Percentiles rank a stretch among this genome's conserved stretches.
These are phyloP conservation scores for Amyelois transitella DNA, from an alignment of 1,140 invertebrate genomes.

Conservation along the genomic window DNA sequence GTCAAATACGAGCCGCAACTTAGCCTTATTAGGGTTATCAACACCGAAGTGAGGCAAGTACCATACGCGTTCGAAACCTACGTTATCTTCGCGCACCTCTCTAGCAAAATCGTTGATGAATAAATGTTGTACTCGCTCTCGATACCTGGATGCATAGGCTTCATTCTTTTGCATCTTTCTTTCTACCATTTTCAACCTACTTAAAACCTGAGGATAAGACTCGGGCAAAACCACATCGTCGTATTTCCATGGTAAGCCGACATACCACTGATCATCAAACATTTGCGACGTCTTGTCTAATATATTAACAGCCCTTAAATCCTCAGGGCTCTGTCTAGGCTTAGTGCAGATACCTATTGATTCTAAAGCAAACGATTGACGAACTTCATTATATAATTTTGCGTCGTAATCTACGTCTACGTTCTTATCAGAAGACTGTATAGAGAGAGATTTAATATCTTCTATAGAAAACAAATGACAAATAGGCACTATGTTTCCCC, in stretches of 20 bases:
- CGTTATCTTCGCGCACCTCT: neutral
- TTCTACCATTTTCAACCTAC: slow-evolving; percentile 2
- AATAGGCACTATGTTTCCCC: too few species aligned
- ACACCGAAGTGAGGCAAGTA: neutral
- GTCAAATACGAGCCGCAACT: neutral
- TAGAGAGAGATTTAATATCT: too few species aligned
- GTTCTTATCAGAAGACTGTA: too few species aligned
- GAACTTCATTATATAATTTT: too few species aligned
- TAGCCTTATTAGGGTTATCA: neutral
- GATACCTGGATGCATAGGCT: slow-evolving; percentile 2
- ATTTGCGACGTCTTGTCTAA: too few species aligned
- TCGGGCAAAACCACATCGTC: neutral
- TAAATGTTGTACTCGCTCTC: slow-evolving; percentile 8
- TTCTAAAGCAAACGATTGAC: too few species aligned
- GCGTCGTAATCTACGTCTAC: too few species aligned
- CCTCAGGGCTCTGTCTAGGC: too few species aligned
- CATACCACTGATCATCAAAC: slow-evolving; percentile 4
- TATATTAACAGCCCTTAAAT: too few species aligned
- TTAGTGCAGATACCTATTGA: too few species aligned
- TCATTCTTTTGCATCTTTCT: slow-evolving; percentile 3
- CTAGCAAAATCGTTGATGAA: slow-evolving; percentile 9
- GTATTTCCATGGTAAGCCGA: slow-evolving; percentile 6
- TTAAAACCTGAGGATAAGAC: neutral
- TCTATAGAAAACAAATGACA: too few species aligned
- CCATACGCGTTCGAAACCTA: neutral